These are phyloP conservation scores for Galeruca laticollis DNA, from an alignment of 2,888 invertebrate genomes.

Conservation along the genomic window DNA sequence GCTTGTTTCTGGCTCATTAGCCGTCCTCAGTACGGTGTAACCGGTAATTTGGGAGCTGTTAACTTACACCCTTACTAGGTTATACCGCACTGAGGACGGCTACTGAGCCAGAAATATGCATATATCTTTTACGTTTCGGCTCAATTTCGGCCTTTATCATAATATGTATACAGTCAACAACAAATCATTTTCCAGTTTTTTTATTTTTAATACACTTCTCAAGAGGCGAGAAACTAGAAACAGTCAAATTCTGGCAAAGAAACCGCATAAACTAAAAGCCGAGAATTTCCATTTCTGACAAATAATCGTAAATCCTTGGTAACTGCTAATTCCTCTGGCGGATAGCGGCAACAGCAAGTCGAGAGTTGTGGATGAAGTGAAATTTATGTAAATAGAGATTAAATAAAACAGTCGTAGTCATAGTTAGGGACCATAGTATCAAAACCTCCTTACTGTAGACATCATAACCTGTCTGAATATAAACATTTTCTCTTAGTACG, in stretches of 20 bases:
- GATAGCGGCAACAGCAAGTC: slow-evolving; percentile 46
- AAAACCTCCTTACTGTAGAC: slow-evolving; percentile 58
- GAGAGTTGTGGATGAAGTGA: slow-evolving; percentile 53
- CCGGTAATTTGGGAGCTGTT: no score
- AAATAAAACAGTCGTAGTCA: slow-evolving; percentile 56
- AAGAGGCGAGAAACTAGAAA: not conserved
- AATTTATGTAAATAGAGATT: slow-evolving; percentile 63
- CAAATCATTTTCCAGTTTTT: not conserved
- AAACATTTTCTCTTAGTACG: slow-evolving; percentile 53
- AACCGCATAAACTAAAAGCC: slow-evolving; percentile 23
- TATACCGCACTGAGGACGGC: no score
- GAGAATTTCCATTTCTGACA: slow-evolving; percentile 31
- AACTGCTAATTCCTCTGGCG: slow-evolving; percentile 49
- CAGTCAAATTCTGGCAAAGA: slow-evolving; percentile 11
- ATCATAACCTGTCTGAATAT: slow-evolving; percentile 57
- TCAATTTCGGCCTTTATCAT: no score
- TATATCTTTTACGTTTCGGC: no score
- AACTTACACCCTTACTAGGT: no score
- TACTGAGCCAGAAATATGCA: no score
- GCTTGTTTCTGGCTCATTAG: no score
- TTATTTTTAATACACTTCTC: not conserved
- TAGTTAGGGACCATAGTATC: slow-evolving; percentile 51
- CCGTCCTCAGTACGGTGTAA: no score
- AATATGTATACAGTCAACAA: not conserved
- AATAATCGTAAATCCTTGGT: slow-evolving; percentile 48